Conservation (phyloP, 2,888 invertebrate species). For the Tachystola acroxantha region DNA sequence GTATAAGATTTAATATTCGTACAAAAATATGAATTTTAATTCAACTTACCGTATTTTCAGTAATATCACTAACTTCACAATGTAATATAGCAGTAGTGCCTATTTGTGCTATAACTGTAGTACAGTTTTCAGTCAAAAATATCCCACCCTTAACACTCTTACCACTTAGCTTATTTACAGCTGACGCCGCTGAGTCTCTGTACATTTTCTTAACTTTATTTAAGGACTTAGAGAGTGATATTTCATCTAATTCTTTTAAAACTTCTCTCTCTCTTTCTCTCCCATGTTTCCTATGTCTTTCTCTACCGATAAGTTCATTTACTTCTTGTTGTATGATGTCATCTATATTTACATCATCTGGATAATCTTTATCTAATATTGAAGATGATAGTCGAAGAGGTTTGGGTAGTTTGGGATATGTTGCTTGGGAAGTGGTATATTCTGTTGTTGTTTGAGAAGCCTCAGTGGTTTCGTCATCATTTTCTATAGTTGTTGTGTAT, state of each 20-base stretch:
- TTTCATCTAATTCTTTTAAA: slow-evolving; percentile 47
- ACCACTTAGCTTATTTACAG: slow-evolving; percentile 62
- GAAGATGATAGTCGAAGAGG: slow-evolving; percentile 50
- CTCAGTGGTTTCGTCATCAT: slow-evolving; percentile 43
- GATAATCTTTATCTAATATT: slow-evolving; percentile 49
- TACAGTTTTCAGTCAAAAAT: slow-evolving; percentile 80
- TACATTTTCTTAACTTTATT: slow-evolving; percentile 73
- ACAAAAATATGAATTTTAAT: not conserved
- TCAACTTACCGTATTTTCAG: slow-evolving; percentile 79
- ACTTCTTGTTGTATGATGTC: slow-evolving; percentile 50
- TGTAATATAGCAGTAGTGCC: slow-evolving; percentile 80
- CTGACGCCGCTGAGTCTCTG: slow-evolving; percentile 62
- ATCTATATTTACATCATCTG: slow-evolving; percentile 60
- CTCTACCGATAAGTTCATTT: slow-evolving; percentile 38
- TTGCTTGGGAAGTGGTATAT: slow-evolving; percentile 31
- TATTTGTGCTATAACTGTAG: slow-evolving; percentile 80
- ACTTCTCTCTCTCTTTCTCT: slow-evolving; percentile 50
- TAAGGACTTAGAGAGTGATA: slow-evolving; percentile 46
- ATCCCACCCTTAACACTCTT: slow-evolving; percentile 60
- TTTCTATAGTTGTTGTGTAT: slow-evolving; percentile 39
- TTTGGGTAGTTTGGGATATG: slow-evolving; percentile 59
- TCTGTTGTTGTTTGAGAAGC: slow-evolving; percentile 39
- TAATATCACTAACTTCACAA: slow-evolving; percentile 81
- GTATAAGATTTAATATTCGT: not conserved
- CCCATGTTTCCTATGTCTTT: slow-evolving; percentile 43